Base-by-base conservation (phyloP, 2,797 vertebrate species). In the Podargus strigoides region DNA sequence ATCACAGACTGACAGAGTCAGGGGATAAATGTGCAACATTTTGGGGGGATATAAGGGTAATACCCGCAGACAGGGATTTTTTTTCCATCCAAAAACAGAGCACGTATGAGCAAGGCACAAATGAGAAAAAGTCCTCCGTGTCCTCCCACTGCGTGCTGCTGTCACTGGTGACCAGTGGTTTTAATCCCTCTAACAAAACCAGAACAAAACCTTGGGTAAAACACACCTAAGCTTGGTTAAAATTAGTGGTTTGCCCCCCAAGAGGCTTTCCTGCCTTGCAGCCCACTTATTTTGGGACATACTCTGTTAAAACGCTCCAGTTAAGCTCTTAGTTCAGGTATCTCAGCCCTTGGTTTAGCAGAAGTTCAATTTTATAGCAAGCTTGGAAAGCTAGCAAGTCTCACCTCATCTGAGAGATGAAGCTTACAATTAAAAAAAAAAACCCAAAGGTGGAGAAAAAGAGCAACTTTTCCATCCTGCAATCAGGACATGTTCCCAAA, bases 1-100 rank as follows among this genome's bases (percentile, higher is more conserved):
- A 50, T 27, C 18, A 0, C 1, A 1, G 52, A 39, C 0, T 4
- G 59, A 14, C 37, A 60, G 83, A 37, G 8, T 2, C 41, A 34
- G 44, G 36, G 26, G 11, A 32, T 27, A 32, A 63, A 77, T 8
- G 12, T 1, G 2, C 2, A 12, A 16, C 6, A 16, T 55, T 32
- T 66, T 4, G 18, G 4, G 7, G 10, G 18, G 42, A 28, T 2
- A 7, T 18, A 37, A 34, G 37, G 11, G 42, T 36, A 60, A 44
- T 8, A 36, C 32, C 41, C 53, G 16, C 26, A 52, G n/a, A 36
- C 18, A 53, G 53, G 11, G 12, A 2, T 44, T 17, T 83, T 7
- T 34, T 52, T 68, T 27, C 79, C 62, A n/a, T 27, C 39, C 17
- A 0, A 7, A 67, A 66, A 23, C 5, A 4, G 22, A 87, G 13